Base-by-base conservation (phyloP, 2,113 vertebrate genomes). In the Eira barbara region DNA sequence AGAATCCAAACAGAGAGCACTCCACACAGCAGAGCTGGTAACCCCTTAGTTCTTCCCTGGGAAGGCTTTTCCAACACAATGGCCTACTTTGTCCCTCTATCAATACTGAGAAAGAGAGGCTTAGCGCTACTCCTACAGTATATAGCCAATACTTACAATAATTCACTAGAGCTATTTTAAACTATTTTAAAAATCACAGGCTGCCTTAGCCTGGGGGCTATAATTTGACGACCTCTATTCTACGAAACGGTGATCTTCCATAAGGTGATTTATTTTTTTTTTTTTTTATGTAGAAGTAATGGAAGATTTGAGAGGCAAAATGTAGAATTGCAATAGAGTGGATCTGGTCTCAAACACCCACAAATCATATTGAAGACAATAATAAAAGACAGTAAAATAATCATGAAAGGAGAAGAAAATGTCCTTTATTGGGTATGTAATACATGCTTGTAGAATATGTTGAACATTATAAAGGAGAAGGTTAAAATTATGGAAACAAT, bases 331-430 rank as follows among this genome's bases (percentile, higher is more conserved):
- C 31, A 86, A 21, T 34, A 88, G 34, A 81, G 76, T 27, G 4
- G 36, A 61, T 67, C 34, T 65, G 55, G n/a, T 31, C 76, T 91
- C 73, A 89, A 87, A 57, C 17, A 67, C 21, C 29, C 49, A 39
- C 45, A 74, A 82, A 63, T 39, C 34, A 74, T 78, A 55, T 23
- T 80, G 80, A 57, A 84, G 36, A 52, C 7, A 76, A 86, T 52
- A 52, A 52, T 52, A 17, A 55, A 55, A 55, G 49, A 69, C 8
- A 74, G 36, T 31, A 59, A 90, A 87, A 59, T 87, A 65, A 52
- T 42, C 15, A 76, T 36, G 65, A 34, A 78, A 94, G 82, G 81
- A 45, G 93, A 89, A 86, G 12, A 52, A 84, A 81, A 93, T 65
- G 8, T 39, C 1, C 3, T 76, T 95, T 79, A 80, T 42, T 65